Evolutionary conservation across 2,797 vertebrate genomes (phyloP).

Genomic region (Taeniopygia guttata): DNA sequence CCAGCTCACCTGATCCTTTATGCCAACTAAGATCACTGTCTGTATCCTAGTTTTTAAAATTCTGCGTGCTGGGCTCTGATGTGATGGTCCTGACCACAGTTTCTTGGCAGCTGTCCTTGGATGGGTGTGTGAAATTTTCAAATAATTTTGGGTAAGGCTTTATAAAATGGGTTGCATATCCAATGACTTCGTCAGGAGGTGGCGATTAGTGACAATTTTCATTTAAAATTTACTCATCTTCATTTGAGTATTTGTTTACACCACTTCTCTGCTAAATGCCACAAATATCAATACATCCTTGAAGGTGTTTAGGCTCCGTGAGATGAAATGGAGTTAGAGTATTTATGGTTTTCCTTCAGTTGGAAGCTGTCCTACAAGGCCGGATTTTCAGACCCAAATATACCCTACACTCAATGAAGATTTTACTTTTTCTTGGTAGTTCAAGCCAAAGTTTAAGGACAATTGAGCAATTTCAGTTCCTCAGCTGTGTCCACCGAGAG

Average conservation of each 20-base stretch:
- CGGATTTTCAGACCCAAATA: not conserved
- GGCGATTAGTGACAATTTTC: accelerated
- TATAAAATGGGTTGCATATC: not conserved
- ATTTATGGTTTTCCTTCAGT: not conserved
- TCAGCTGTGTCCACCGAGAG: not conserved
- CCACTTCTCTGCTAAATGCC: not conserved
- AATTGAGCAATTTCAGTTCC: not conserved
- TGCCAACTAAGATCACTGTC: not conserved
- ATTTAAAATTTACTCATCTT: not conserved
- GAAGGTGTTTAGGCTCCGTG: not conserved
- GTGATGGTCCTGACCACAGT: not conserved
- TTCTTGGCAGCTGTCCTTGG: not conserved
- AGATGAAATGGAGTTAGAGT: not conserved
- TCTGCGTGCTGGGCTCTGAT: not conserved
- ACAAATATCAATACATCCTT: not conserved
- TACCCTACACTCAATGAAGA: not conserved
- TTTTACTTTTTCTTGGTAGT: not conserved
- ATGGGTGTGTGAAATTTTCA: not conserved
- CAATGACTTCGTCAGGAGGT: not conserved
- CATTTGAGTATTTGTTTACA: not conserved
- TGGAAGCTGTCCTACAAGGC: not conserved
- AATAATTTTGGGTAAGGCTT: not conserved
- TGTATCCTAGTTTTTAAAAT: not conserved
- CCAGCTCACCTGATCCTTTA: not conserved
- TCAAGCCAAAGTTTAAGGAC: not conserved